Evolutionary conservation across 2,888 invertebrate genomes (phyloP).

Genomic region (Acleris literana): DNA sequence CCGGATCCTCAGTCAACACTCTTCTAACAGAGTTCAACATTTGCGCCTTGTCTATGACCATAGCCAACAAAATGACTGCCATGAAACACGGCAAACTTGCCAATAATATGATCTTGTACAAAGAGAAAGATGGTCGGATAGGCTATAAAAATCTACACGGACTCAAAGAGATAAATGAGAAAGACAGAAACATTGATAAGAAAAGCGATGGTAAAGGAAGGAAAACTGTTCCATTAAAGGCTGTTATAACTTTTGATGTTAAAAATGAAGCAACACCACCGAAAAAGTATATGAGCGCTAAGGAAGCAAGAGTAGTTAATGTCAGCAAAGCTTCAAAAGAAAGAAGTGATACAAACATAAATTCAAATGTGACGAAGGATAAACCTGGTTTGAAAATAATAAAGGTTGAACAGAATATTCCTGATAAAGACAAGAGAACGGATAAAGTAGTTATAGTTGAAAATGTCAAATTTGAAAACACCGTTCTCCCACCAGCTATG

Average conservation of each 20-base stretch:
- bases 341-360: not conserved
- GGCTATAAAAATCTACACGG: slow-evolving; percentile 32
- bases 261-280: not conserved
- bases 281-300: no score
- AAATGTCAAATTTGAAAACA: not conserved
- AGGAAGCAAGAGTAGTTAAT: no score
- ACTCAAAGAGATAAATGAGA: not conserved
- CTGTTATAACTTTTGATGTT: not conserved
- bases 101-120: slow-evolving; percentile 51
- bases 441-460: slow-evolving; percentile 22
- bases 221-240: not conserved
- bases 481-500: not conserved
- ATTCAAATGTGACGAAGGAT: not conserved
- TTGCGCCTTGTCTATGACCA: slow-evolving; percentile 54
- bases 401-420: not conserved
- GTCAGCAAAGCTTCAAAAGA: no score
- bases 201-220: no score
- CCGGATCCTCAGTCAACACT: slow-evolving; percentile 68
- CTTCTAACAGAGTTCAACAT: slow-evolving; percentile 70
- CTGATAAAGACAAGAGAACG: slow-evolving; percentile 10
- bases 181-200: not conserved
- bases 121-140: slow-evolving; percentile 44
- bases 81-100: slow-evolving; percentile 36
- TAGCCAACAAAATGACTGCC: slow-evolving; percentile 56
- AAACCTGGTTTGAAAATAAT: not conserved